Conservation (phyloP, 2,113 vertebrate species). For the Phodopus roborovskii region DNA sequence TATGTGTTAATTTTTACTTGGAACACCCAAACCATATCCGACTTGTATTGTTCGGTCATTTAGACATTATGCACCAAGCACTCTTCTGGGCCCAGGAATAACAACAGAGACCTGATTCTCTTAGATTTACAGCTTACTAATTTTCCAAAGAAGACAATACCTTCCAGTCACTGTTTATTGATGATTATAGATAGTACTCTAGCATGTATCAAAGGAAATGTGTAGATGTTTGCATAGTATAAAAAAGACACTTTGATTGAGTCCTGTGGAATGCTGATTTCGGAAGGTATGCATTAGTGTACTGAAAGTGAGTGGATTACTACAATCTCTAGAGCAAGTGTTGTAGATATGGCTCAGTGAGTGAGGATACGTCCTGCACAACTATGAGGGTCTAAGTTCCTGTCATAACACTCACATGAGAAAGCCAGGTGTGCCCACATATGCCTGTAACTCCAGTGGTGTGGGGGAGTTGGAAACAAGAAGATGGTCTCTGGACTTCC, state of each 20-base stretch:
- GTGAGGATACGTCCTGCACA: background rate
- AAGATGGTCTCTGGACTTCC: background rate
- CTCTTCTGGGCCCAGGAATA: background rate
- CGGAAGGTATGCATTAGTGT: background rate
- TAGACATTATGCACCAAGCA: background rate
- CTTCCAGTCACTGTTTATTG: background rate
- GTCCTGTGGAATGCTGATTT: background rate
- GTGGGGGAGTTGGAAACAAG: background rate
- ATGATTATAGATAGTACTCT: background rate
- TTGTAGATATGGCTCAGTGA: background rate
- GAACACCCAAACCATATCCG: background rate
- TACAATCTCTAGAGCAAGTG: background rate
- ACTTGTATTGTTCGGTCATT: constrained; percentile 17
- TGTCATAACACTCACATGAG: background rate
- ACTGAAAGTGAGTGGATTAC: background rate
- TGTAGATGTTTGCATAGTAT: background rate
- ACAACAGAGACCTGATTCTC: background rate
- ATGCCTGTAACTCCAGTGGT: background rate
- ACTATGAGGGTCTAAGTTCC: background rate
- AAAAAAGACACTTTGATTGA: background rate
- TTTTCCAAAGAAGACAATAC: no score
- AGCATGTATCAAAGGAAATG: background rate
- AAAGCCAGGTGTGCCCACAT: background rate
- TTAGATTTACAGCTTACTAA: background rate
- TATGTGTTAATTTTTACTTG: background rate